A percentile compares a stretch with the other conserved stretches of the same genome.
phyloP scores from a whole-genome alignment of 2,113 vertebrate species.

The Oryzias curvinotus region DNA sequence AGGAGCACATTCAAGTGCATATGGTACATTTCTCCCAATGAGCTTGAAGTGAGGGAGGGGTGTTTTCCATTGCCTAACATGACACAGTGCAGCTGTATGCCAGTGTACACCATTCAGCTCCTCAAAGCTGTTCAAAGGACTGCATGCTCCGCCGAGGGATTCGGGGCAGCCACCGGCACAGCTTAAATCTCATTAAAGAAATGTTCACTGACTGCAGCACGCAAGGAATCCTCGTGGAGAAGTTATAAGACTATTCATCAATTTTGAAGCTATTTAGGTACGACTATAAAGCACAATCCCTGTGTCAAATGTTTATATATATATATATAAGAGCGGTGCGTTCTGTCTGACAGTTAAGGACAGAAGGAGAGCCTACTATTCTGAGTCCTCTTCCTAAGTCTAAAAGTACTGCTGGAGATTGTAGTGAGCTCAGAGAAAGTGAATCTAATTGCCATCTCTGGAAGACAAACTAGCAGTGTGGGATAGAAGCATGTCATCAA shows the following conservation, averaged over 20 bases:
- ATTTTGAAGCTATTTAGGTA: slow-evolving; percentile 32
- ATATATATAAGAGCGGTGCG: slow-evolving; percentile 1
- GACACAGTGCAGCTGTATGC: slow-evolving; percentile 62
- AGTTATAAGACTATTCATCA: slow-evolving; percentile 23
- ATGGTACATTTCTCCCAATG: slow-evolving; percentile 51
- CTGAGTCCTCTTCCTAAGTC: slow-evolving; percentile 5
- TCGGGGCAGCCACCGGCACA: slow-evolving; percentile 57
- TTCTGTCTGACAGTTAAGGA: slow-evolving; percentile 15
- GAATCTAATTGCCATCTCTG: slow-evolving; percentile 26
- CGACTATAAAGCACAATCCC: slow-evolving; percentile 19
- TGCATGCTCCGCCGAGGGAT: slow-evolving; percentile 58
- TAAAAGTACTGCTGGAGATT: slow-evolving; percentile 8
- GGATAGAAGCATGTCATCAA: slow-evolving; percentile 29
- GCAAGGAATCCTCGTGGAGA: slow-evolving; percentile 26
- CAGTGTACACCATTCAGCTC: slow-evolving; percentile 44
- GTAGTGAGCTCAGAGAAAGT: slow-evolving; percentile 5
- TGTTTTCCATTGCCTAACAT: slow-evolving; percentile 59
- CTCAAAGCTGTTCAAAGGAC: slow-evolving; percentile 56
- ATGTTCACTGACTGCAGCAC: slow-evolving; percentile 38
- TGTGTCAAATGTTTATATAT: slow-evolving; percentile 12
- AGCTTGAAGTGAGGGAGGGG: slow-evolving; percentile 31
- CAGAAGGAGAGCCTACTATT: slow-evolving; percentile 9
- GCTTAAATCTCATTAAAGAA: slow-evolving; percentile 64
- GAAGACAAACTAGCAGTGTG: slow-evolving; percentile 28
- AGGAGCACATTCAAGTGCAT: slow-evolving; percentile 13